Evolutionary conservation across 1,140 invertebrate species (phyloP).

Genomic region (Nebria ingens): DNA sequence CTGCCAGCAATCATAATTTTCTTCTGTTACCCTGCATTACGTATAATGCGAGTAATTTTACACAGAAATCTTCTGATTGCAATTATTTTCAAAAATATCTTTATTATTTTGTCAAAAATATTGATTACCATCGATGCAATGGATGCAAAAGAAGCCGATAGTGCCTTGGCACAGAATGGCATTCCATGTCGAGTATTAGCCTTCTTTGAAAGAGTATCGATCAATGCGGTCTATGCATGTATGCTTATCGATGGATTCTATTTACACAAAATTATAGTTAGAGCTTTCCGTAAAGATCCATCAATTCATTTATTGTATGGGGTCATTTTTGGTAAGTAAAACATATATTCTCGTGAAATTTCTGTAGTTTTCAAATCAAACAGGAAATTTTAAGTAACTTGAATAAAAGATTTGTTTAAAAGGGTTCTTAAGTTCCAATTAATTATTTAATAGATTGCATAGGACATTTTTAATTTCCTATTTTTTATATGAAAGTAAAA

Average conservation of each 20-base stretch:
- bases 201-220: constrained; percentile 37
- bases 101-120: constrained; percentile 41
- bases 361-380: too few relatives aligned
- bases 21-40: constrained; percentile 37
- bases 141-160: constrained; percentile 29
- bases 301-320: constrained; percentile 36
- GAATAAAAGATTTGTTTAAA: too few relatives aligned
- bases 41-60: constrained; percentile 38
- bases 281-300: constrained; percentile 39
- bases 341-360: too few relatives aligned
- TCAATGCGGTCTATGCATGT: constrained; percentile 43
- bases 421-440: too few relatives aligned
- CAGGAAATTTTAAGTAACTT: too few relatives aligned
- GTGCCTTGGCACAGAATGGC: constrained; percentile 37
- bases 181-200: constrained; percentile 39
- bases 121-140: constrained; percentile 41
- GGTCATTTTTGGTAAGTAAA: constrained; percentile 29
- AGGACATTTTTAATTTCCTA: too few relatives aligned
- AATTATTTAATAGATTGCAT: too few relatives aligned
- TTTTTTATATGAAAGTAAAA: too few relatives aligned
- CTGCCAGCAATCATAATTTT: constrained; percentile 44
- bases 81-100: constrained; percentile 40
- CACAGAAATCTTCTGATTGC: constrained; percentile 44
- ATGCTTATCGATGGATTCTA: constrained; percentile 50
- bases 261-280: constrained; percentile 45